Evolutionary conservation across 2,797 vertebrate genomes (phyloP).

Genomic region (Hoplostethus atlanticus): DNA sequence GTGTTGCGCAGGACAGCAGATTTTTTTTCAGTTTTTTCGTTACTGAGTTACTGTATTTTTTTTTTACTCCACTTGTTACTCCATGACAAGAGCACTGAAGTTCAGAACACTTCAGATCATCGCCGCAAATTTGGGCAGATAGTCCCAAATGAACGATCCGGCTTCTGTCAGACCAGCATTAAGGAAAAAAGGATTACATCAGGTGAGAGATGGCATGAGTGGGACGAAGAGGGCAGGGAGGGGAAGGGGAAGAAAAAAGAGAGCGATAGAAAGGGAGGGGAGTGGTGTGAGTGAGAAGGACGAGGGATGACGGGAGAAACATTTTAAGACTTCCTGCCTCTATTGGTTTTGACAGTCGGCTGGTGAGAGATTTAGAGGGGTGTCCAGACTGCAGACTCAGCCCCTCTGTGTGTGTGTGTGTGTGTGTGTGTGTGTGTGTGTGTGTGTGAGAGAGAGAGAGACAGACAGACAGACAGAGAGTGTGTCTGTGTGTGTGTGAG

Average conservation of each 20-base stretch:
- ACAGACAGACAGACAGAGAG: not conserved
- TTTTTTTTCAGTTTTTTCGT: conserved; percentile 44
- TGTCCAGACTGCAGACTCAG: conserved; percentile 53
- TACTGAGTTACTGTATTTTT: conserved; percentile 36
- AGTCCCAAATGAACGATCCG: not conserved
- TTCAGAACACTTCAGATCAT: conserved; percentile 21
- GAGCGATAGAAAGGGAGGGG: not conserved
- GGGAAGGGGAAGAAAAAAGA: conserved; percentile 3
- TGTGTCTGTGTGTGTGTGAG: conserved; percentile 10
- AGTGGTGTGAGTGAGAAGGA: conserved; percentile 13
- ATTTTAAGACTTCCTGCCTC: conserved; percentile 36
- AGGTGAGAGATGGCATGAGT: conserved; percentile 27
- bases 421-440: conserved; percentile 11
- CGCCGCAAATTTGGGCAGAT: conserved; percentile 19
- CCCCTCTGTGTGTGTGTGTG: conserved; percentile 22
- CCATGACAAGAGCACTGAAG: conserved; percentile 3
- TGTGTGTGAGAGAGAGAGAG: conserved; percentile 2
- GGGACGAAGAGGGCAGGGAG: not conserved
- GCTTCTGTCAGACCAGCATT: conserved; percentile 45
- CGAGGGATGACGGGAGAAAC: conserved; percentile 6
- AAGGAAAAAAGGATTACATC: conserved; percentile 17
- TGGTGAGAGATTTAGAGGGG: conserved; percentile 43
- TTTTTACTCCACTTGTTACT: conserved; percentile 25
- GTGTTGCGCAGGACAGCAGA: conserved; percentile 14
- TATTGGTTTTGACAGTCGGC: conserved; percentile 60